phyloP scores from a whole-genome alignment of 2,113 vertebrate genomes.

The Cyprinus carpio region DNA sequence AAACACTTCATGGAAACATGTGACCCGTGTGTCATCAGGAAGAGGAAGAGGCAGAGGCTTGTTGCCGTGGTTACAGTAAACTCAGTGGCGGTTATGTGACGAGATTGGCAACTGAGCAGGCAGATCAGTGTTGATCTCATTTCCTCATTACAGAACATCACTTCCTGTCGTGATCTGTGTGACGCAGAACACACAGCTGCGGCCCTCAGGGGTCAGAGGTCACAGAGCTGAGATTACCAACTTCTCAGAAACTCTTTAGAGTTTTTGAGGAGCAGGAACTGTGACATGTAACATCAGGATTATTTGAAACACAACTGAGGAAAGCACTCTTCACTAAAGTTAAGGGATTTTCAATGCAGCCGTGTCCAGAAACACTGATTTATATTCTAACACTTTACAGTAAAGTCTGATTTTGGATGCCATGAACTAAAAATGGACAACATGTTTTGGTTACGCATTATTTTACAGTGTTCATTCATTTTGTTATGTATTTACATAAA shows the following conservation, averaged over 20 bases:
- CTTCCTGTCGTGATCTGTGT: conserved; percentile 29
- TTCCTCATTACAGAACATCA: conserved; percentile 9
- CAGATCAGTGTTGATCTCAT: conserved; percentile 17
- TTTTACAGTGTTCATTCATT: not conserved
- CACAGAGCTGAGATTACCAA: not conserved
- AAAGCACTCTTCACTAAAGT: not conserved
- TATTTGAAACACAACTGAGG: not conserved
- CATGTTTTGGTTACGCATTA: not conserved
- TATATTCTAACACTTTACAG: not conserved
- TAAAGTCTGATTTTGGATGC: not conserved
- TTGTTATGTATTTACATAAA: not conserved
- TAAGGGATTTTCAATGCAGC: not conserved
- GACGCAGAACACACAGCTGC: conserved; percentile 37
- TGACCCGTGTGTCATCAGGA: not conserved
- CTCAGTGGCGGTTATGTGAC: not conserved
- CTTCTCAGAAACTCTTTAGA: conserved; percentile 4
- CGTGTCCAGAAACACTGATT: not conserved
- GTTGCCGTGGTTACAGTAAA: not conserved
- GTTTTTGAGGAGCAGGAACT: not conserved
- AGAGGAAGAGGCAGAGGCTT: not conserved
- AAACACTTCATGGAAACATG: not conserved
- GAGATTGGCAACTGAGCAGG: not conserved
- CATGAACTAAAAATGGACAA: not conserved
- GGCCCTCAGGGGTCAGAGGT: not conserved
- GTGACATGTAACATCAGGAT: not conserved